Base-by-base conservation (phyloP, 2,797 vertebrate genomes). In the Acipenser oxyrinchus region DNA sequence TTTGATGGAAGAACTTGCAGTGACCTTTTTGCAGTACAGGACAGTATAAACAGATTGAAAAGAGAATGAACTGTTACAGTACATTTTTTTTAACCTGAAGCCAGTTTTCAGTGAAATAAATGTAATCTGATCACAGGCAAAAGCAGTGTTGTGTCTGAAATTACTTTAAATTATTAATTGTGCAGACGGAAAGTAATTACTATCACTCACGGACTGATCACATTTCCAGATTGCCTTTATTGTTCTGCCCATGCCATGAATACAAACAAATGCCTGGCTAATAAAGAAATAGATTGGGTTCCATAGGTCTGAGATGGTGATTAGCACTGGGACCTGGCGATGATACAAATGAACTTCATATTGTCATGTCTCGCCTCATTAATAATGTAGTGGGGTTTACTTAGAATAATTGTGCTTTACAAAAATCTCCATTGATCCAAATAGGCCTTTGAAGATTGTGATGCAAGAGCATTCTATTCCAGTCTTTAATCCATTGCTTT, bases 121-220 rank as follows among this genome's bases (percentile, higher is more conserved):
- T 81, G 81, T 74, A 78, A 72, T 69, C 70, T 83, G 80, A 75
- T 77, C 69, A 71, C 65, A 59, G 55, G 77, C 71, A 61, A 86
- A 84, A 80, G 67, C 73, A 93, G 82, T 71, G 69, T 69, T 78
- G 83, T 81, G 86, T 92, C 91, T 96, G 90, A 95, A 94, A 95
- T 96, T 91, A 92, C 92, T 81, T 85, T 97, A 85, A 93, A 97
- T 97, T 93, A 92, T 97, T 95, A 94, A 95, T 90, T 84, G 75
- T 76, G 84, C 85, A 84, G 90, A 89, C 83, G 90, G 84, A 84
- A 80, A 84, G 90, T 90, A 91, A 90, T 92, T 93, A 94, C 88
- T 84, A 88, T 89, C 84, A 79, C 84, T 92, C 84, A 85, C 81
- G 79, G 82, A 74, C 84, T 62, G 85, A 92, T 95, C 93, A 84